Conservation (phyloP, 2,113 vertebrate species). For the Cromileptes altivelis region DNA sequence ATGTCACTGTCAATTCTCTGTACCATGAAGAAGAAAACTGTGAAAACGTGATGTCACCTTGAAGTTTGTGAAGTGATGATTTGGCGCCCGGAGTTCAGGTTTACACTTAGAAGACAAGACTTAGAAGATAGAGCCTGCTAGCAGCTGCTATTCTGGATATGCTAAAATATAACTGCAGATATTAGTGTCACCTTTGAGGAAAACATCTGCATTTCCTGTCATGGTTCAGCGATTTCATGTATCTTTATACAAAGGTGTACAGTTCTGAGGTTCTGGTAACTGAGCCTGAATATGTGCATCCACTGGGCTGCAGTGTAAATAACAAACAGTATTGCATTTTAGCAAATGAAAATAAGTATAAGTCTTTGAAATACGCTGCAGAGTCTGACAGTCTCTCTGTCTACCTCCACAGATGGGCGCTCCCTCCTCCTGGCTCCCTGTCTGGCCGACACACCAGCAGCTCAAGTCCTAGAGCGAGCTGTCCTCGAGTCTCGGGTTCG, state of each 20-base stretch:
- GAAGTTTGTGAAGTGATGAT: not conserved
- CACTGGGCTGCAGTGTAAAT: too few relatives aligned
- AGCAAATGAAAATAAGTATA: too few relatives aligned
- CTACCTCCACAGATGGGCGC: conserved; percentile 68
- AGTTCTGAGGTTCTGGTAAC: not conserved
- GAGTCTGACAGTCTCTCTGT: not conserved
- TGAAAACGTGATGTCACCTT: too few relatives aligned
- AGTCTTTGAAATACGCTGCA: not conserved
- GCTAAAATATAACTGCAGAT: not conserved
- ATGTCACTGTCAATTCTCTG: not conserved
- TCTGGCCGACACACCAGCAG: conserved; percentile 75
- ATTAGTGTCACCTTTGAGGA: not conserved
- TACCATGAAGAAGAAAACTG: not conserved
- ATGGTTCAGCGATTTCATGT: too few relatives aligned
- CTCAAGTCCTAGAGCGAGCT: conserved; percentile 82
- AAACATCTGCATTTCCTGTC: not conserved
- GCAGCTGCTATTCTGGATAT: not conserved
- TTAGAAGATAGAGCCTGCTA: not conserved
- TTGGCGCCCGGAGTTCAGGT: conserved; percentile 3
- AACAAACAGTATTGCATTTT: too few relatives aligned
- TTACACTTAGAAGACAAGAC: not conserved
- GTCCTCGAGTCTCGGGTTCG: conserved; percentile 86
- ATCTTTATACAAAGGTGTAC: not conserved
- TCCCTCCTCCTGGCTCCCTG: conserved; percentile 82
- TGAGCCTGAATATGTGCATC: too few relatives aligned